A percentile compares a stretch with the other conserved stretches of the same genome.
Evolutionary conservation across 2,113 vertebrate species (phyloP).

Genomic region (Podocnemis expansa): DNA sequence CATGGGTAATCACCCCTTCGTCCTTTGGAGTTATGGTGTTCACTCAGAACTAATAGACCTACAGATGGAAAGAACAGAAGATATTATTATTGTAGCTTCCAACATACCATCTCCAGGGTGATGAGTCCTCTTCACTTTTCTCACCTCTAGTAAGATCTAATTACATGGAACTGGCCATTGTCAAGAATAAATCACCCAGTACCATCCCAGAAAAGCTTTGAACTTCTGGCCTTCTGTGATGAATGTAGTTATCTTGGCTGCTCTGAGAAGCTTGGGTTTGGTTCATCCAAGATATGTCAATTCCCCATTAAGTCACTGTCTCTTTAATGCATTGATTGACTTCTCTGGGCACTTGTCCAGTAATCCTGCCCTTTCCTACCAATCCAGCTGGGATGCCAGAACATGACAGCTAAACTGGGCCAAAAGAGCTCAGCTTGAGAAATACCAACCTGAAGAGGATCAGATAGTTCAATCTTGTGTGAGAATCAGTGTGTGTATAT

Average conservation of each 20-base stretch:
- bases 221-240: background rate
- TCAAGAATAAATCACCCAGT: background rate
- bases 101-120: background rate
- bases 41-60: background rate
- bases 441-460: background rate
- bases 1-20: background rate
- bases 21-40: accelerated
- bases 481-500: slow-evolving; percentile 11
- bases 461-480: slow-evolving; percentile 31
- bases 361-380: background rate
- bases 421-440: slow-evolving; percentile 28
- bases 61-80: background rate
- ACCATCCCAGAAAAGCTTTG: background rate
- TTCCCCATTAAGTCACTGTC: background rate
- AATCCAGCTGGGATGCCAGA: slow-evolving; percentile 25
- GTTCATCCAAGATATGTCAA: background rate
- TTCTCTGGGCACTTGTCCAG: too few species aligned
- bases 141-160: background rate
- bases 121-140: background rate
- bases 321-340: slow-evolving; percentile 25
- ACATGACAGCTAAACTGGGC: background rate
- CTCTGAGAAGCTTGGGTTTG: background rate
- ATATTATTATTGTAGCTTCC: background rate
- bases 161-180: background rate
- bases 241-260: accelerated